phyloP scores from a whole-genome alignment of 2,888 invertebrate genomes.

The Hyles lineata region DNA sequence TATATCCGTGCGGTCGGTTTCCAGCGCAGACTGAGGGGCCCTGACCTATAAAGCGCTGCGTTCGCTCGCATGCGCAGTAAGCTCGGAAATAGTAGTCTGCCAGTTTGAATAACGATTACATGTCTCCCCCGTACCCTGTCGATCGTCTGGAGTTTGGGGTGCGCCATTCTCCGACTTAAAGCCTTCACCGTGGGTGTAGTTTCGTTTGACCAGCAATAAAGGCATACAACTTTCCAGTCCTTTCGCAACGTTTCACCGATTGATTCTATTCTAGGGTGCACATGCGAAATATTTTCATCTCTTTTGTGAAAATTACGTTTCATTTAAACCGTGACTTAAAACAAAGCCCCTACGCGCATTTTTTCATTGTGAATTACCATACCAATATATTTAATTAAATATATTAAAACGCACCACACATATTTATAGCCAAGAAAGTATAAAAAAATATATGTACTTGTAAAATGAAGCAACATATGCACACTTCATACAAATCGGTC shows the following conservation, averaged over 20 bases:
- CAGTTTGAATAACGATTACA: slow-evolving; percentile 79
- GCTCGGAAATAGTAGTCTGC: slow-evolving; percentile 68
- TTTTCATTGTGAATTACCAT: background rate
- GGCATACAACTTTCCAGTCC: slow-evolving; percentile 17
- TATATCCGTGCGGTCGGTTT: slow-evolving; percentile 69
- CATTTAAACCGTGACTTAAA: background rate
- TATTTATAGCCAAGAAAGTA: background rate
- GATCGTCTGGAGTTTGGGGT: slow-evolving; percentile 66
- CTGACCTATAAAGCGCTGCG: slow-evolving; percentile 75
- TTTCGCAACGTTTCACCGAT: slow-evolving; percentile 26
- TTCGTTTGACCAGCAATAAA: slow-evolving; percentile 33
- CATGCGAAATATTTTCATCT: slow-evolving; percentile 12
- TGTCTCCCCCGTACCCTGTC: slow-evolving; percentile 65
- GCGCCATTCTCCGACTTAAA: slow-evolving; percentile 58
- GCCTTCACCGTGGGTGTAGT: slow-evolving; percentile 41
- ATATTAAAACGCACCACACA: background rate
- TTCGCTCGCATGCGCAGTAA: slow-evolving; percentile 74
- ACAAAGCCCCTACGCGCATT: background rate
- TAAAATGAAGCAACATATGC: background rate
- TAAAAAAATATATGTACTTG: background rate
- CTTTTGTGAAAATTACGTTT: too few species aligned
- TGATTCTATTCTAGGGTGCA: slow-evolving; percentile 29
- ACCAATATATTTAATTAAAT: too few species aligned
- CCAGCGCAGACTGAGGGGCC: slow-evolving; percentile 77
- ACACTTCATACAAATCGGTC: background rate